Evolutionary conservation across 92 coral and sea anemone genomes (phyloP), one percentile per base, ranked within the genome.

Genomic region (Epizoanthus ramosus): DNA sequence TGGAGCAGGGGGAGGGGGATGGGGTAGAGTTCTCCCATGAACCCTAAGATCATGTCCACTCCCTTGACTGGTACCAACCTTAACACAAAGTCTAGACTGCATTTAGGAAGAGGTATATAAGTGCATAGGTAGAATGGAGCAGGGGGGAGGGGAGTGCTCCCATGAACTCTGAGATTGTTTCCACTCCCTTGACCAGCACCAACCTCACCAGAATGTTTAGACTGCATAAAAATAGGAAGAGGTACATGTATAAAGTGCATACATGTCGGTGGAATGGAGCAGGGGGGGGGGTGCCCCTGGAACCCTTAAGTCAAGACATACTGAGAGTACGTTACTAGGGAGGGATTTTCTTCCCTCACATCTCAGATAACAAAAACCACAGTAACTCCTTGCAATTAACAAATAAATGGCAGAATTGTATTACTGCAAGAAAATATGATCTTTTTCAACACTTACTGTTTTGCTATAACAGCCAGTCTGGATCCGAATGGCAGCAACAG

Each of bases 11-110:
- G 8, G 66, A 60, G 66, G 67, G 12, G 28, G 12, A 5, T 1
- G 67, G 6, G 28, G 12, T 2, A 7, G 67, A 3, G 91, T 37
- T 89, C 91, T 25, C 95, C 98, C 41, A 93, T 84, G 68, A 95
- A 95, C 3, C 72, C 85, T 65, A 92, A 56, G 8, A 84, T 57
- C 59, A 85, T 57, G 57, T 96, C 93, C 2, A 77, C 75, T 23
- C 92, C 89, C 56, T 92, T 87, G 45, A 63, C 82, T 10, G 98
- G 98, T 31, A 95, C 77, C 15, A 91, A 68, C 50, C 98, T 95
- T 50, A 37, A 85, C 60, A 37, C 54, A 54, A 37, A 8, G 72
- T 83, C 23, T 45, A 64, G 54, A n/a, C 33, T 64, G 54, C 0
- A 24, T 64, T 60, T 23, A 53, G 80, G 52, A 56, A 69, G n/a